Conservation (phyloP, 2,113 vertebrate species). For the Corvus hawaiiensis region DNA sequence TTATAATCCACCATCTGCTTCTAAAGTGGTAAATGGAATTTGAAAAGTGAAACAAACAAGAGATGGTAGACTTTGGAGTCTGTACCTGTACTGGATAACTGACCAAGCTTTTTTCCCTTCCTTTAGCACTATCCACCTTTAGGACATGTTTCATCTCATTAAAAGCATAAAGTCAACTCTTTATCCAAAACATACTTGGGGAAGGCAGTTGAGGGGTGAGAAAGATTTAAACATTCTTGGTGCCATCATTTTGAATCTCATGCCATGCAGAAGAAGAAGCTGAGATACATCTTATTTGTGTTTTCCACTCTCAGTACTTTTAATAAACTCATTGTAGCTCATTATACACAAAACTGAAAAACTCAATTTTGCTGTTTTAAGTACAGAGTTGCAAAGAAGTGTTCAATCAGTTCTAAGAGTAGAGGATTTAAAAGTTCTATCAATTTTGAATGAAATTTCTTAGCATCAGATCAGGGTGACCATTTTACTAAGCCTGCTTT, state of each 20-base stretch:
- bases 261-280: background rate
- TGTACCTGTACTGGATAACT: background rate
- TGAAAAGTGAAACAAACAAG: background rate
- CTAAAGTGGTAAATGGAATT: background rate
- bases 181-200: constrained; percentile 7
- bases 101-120: background rate
- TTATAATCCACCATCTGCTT: background rate
- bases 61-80: background rate
- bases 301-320: background rate
- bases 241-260: constrained; percentile 47
- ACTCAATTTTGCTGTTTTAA: constrained; percentile 9
- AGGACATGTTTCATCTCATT: background rate
- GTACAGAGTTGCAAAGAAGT: background rate
- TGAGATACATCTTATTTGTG: background rate
- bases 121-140: background rate
- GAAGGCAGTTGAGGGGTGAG: background rate
- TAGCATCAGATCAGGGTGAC: background rate
- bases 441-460: background rate
- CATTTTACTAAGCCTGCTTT: background rate
- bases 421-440: constrained; percentile 19
- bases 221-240: constrained; percentile 15
- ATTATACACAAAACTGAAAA: constrained; percentile 16
- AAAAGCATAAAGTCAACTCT: background rate
- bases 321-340: constrained; percentile 22
- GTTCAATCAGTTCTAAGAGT: background rate